phyloP scores from a whole-genome alignment of 2,888 invertebrate species.

The Pandemis corylana region DNA sequence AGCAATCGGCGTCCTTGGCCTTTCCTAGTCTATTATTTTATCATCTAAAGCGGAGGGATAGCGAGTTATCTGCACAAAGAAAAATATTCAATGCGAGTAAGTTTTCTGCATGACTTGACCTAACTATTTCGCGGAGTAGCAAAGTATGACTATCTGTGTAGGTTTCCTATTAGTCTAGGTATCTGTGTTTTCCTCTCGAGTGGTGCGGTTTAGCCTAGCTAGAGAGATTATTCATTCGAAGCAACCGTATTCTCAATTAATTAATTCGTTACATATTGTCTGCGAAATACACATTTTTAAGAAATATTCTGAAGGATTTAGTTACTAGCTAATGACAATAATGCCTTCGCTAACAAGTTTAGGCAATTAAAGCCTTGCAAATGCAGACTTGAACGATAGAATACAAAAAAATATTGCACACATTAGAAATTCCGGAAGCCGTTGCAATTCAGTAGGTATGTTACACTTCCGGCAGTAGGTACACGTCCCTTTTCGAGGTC shows the following conservation, averaged over 20 bases:
- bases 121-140: too few relatives aligned
- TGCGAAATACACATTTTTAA: background rate
- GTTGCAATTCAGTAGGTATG: conserved; percentile 59
- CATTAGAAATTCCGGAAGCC: conserved; percentile 61
- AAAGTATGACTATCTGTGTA: too few relatives aligned
- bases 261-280: background rate
- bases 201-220: conserved; percentile 31
- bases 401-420: conserved; percentile 44
- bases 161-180: background rate
- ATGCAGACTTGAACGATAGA: background rate
- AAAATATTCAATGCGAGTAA: too few relatives aligned
- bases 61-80: too few relatives aligned
- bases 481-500: conserved; percentile 66
- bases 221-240: background rate
- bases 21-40: conserved; percentile 48
- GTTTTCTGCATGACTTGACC: too few relatives aligned
- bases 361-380: background rate
- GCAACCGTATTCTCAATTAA: background rate
- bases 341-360: background rate
- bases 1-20: conserved; percentile 64
- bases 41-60: too few relatives aligned
- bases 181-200: conserved; percentile 49
- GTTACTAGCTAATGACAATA: background rate
- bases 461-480: conserved; percentile 63
- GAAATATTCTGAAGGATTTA: background rate